Conservation (phyloP, 2,888 invertebrate species). For the Mantis religiosa region DNA sequence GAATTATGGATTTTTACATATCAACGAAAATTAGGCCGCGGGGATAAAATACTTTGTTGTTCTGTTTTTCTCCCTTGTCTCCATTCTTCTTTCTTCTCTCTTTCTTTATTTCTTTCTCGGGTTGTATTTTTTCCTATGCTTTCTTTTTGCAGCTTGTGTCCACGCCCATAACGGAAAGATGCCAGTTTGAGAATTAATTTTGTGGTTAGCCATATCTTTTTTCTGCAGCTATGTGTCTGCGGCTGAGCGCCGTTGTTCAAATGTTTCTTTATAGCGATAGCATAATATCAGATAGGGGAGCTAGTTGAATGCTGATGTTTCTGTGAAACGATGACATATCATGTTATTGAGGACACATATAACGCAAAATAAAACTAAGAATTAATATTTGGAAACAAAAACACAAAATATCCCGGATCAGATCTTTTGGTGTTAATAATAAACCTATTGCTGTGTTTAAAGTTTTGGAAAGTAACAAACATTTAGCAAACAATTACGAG, state of each 20-base stretch:
- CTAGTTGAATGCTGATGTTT: no score
- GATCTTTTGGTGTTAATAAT: no score
- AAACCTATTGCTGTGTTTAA: no score
- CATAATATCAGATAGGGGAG: neutral
- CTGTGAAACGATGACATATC: no score
- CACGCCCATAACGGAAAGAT: neutral
- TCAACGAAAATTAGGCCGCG: neutral
- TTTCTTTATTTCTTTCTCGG: neutral
- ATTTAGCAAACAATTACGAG: no score
- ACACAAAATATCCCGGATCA: no score
- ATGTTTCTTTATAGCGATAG: neutral
- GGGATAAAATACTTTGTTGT: neutral
- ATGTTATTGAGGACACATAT: no score
- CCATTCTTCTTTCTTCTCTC: neutral
- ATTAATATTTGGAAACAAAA: no score
- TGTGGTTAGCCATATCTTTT: neutral
- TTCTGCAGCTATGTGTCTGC: neutral
- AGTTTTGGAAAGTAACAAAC: no score
- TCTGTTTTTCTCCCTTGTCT: neutral
- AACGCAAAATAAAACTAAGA: no score
- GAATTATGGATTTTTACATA: neutral
- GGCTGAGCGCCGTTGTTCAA: neutral
- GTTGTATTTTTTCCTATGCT: neutral
- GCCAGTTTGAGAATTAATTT: neutral
- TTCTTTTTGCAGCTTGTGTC: neutral